Evolutionary conservation across 2,797 vertebrate species (phyloP), one percentile per base, ranked within the genome.

Genomic region (Syndactyla subalaris): DNA sequence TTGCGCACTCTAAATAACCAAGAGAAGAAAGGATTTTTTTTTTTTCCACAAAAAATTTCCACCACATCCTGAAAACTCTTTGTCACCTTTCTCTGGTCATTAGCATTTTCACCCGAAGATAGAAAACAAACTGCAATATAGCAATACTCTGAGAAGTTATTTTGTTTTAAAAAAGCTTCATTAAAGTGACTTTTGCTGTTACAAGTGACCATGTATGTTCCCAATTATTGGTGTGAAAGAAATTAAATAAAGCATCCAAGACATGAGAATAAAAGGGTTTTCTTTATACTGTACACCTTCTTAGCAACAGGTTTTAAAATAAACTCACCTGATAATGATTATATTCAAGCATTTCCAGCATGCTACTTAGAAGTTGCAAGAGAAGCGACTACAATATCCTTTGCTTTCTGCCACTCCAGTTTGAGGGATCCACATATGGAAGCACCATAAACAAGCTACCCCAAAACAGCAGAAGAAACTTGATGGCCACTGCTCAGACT

Each of bases 291-390:
- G 5, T 9, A 93, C 76, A 74, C 29, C 66, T 18, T 66, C 73
- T 49, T 49, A 89, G 55, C 24, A 78, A n/a, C 71, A 70, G 48
- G 32, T 87, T 90, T 85, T 84, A 86, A 96, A 59, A 62, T 14
- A 75, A 83, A 98, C 99, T 99, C 97, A 99, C 99, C 99, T 99
- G 99, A 96, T 99, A 99, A 97, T 99, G 99, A 96, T 98, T 99
- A 98, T 99, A 99, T 97, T 99, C 99, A 97, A 99, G 98, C 99
- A 99, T 99, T 98, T 99, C 99, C 99, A 99, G 97, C 99, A 99
- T 99, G 55, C 88, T 97, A 97, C 93, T 94, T 62, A 81, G 72
- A 93, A 93, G 85, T 6, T 95, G 89, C 13, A 91, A 94, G 88
- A 59, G 94, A 77, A 71, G 88, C 6, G 65, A 94, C 77, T 51